These are phyloP conservation scores for Notoglanidium macrostoma DNA, from an alignment of 2,797 vertebrate species.

Conservation along the genomic window DNA sequence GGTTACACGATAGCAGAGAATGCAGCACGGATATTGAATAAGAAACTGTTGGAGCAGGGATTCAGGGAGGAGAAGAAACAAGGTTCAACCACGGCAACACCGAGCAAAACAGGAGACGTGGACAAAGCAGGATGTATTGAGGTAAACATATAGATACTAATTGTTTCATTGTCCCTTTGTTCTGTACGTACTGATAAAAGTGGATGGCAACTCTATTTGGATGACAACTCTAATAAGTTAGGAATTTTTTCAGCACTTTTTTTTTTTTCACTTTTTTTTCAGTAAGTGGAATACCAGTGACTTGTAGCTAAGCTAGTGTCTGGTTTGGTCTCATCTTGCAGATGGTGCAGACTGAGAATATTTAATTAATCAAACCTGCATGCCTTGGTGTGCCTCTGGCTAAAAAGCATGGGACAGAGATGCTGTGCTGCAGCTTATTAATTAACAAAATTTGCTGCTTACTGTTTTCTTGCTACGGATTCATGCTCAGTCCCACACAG, in stretches of 20 bases:
- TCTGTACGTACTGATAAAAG: background rate
- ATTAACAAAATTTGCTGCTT: conserved; percentile 34
- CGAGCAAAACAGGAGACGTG: conserved; percentile 75
- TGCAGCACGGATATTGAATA: conserved; percentile 89
- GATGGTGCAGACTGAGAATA: conserved; percentile 1
- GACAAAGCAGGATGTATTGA: conserved; percentile 88
- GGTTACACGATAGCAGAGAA: conserved; percentile 91
- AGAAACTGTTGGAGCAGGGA: conserved; percentile 92
- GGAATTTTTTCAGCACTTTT: background rate
- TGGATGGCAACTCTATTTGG: background rate
- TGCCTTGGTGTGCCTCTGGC: conserved; percentile 28
- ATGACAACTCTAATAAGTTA: background rate
- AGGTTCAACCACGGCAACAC: conserved; percentile 68
- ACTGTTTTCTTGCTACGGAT: conserved; percentile 19
- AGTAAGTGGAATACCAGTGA: background rate
- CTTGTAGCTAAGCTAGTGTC: background rate
- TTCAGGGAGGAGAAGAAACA: conserved; percentile 86
- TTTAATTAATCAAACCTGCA: conserved; percentile 29
- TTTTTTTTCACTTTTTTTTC: background rate
- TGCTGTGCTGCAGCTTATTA: conserved; percentile 46
- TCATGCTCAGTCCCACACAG: conserved; percentile 27
- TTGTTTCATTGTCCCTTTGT: background rate
- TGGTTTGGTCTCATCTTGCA: conserved; percentile 8
- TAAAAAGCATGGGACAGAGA: conserved; percentile 35
- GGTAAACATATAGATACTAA: conserved; percentile 72